Evolutionary conservation across 1,140 invertebrate genomes (phyloP).

Genomic region (Globodera ellingtonae): DNA sequence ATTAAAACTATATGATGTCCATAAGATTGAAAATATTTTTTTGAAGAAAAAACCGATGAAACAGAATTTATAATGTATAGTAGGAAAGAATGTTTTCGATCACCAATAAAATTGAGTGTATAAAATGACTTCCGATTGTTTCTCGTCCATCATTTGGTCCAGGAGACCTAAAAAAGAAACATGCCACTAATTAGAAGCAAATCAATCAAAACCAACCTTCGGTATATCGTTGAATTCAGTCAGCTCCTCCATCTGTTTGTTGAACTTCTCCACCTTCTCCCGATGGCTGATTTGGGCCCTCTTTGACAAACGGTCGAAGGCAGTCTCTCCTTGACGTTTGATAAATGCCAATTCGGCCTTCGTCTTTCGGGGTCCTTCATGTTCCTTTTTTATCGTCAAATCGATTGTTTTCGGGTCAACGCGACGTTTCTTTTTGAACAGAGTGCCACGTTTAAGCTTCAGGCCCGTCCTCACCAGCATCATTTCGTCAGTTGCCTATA

Average conservation of each 20-base stretch:
- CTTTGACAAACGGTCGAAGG: constrained; percentile 57
- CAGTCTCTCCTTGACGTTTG: constrained; percentile 47
- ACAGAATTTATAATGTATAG: neutral
- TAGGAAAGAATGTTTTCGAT: neutral
- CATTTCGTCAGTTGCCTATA: neutral
- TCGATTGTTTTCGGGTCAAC: constrained; percentile 59
- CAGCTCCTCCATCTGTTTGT: constrained; percentile 61
- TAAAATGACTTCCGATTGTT: neutral
- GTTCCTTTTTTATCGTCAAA: constrained; percentile 63
- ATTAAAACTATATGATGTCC: no score
- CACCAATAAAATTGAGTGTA: constrained; percentile 8
- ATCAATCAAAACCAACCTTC: constrained; percentile 46
- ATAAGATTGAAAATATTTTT: no score
- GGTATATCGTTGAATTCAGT: constrained; percentile 66
- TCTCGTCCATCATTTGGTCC: constrained; percentile 31
- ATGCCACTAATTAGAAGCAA: neutral
- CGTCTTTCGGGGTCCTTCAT: constrained; percentile 49
- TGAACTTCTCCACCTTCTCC: constrained; percentile 64
- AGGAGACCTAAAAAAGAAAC: constrained; percentile 29
- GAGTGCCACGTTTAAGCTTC: constrained; percentile 61
- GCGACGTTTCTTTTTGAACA: constrained; percentile 49
- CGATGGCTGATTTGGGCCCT: constrained; percentile 60
- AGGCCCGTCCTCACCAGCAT: constrained; percentile 53
- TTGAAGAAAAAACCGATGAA: no score
- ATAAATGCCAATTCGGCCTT: constrained; percentile 60